Evolutionary conservation across 2,888 invertebrate genomes (phyloP).

Genomic region (Scrobipalpa costella): DNA sequence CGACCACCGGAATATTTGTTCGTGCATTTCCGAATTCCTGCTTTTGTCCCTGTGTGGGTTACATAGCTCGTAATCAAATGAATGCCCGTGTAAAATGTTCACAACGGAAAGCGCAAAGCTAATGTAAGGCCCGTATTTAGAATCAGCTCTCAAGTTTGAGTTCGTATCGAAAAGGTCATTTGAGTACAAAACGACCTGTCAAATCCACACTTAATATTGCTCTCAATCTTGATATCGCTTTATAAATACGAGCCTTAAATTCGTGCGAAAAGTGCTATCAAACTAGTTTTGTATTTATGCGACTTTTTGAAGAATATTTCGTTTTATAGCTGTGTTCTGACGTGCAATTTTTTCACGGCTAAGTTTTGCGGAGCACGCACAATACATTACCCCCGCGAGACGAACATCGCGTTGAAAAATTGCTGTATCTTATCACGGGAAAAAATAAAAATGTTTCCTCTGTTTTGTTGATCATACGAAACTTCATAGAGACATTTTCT

Average conservation of each 20-base stretch:
- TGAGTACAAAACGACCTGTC: no score
- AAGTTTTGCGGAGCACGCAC: not conserved
- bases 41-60: conserved; percentile 12
- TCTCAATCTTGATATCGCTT: no score
- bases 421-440: not conserved
- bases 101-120: not conserved
- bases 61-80: conserved; percentile 13
- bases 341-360: no score
- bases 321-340: no score
- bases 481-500: conserved; percentile 21
- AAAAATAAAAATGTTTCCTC: not conserved
- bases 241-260: no score
- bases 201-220: no score
- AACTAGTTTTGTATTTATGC: no score
- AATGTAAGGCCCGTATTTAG: no score
- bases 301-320: no score
- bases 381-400: not conserved
- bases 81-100: not conserved
- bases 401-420: not conserved
- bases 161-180: no score
- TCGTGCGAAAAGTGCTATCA: no score
- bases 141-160: no score
- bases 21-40: conserved; percentile 24
- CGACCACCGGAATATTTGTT: conserved; percentile 24
- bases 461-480: conserved; percentile 3